These are phyloP conservation scores for Agrochola circellaris DNA, from an alignment of 2,888 invertebrate genomes.

Conservation along the genomic window DNA sequence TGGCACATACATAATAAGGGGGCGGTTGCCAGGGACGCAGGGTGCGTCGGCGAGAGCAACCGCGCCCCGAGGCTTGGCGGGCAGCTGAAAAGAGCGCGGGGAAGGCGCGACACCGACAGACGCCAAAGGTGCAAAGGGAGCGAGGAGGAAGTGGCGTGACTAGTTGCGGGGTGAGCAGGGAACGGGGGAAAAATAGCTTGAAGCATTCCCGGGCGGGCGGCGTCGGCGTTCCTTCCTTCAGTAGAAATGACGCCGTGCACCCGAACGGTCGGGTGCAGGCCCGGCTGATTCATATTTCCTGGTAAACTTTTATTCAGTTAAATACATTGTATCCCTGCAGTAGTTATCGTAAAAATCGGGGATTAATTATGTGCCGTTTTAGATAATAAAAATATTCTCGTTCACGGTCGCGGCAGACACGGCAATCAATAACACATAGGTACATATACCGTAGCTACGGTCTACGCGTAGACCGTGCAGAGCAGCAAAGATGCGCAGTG, in stretches of 20 bases:
- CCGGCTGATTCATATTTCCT: neutral
- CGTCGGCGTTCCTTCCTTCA: neutral
- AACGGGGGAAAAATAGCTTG: neutral
- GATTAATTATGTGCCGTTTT: neutral
- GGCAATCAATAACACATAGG: slow-evolving; percentile 8
- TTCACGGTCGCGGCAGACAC: neutral
- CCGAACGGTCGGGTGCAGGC: neutral
- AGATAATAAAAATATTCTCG: neutral
- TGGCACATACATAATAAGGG: slow-evolving; percentile 13
- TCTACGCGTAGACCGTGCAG: neutral
- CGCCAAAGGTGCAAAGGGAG: neutral
- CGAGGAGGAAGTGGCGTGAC: neutral
- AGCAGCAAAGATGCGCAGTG: slow-evolving; percentile 16
- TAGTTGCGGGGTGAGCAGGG: slow-evolving; percentile 2
- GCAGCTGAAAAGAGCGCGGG: neutral
- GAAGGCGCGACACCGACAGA: neutral
- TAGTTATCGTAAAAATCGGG: too few species aligned
- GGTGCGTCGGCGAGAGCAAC: neutral
- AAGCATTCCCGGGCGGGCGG: neutral
- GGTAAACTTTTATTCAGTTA: neutral
- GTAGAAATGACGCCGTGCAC: neutral
- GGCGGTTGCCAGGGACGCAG: slow-evolving; percentile 26
- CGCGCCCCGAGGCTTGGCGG: neutral
- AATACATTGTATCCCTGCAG: neutral
- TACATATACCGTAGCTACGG: too few species aligned